phyloP scores from a whole-genome alignment of 2,113 vertebrate species.

The Rhombomys opimus region DNA sequence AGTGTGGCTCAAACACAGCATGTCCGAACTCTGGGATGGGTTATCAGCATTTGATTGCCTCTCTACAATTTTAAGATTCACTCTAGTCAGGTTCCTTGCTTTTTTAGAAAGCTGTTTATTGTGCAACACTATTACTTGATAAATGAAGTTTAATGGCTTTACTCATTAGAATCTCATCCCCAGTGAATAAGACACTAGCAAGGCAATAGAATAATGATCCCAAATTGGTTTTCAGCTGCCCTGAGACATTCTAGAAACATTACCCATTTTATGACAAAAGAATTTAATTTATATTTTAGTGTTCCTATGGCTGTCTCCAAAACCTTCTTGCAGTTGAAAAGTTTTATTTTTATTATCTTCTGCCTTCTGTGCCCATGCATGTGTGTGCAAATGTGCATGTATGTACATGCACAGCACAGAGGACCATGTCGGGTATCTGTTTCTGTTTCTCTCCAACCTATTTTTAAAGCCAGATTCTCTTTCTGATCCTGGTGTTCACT shows the following conservation, averaged over 20 bases:
- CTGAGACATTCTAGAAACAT: background rate
- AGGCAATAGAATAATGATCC: background rate
- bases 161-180: background rate
- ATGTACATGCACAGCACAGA: background rate
- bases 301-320: background rate
- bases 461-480: background rate
- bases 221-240: background rate
- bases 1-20: background rate
- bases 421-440: background rate
- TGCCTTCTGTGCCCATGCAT: background rate
- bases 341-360: background rate
- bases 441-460: background rate
- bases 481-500: background rate
- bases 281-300: background rate
- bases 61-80: background rate
- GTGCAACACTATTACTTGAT: background rate
- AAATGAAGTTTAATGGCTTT: background rate
- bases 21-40: background rate
- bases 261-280: background rate
- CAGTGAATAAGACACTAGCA: background rate
- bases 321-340: background rate
- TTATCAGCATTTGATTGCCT: background rate
- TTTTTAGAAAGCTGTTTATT: conserved; percentile 8
- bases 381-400: no score
- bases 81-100: background rate